These are phyloP conservation scores for Amiota mariae DNA, from an alignment of 2,888 invertebrate species.

Conservation along the genomic window DNA sequence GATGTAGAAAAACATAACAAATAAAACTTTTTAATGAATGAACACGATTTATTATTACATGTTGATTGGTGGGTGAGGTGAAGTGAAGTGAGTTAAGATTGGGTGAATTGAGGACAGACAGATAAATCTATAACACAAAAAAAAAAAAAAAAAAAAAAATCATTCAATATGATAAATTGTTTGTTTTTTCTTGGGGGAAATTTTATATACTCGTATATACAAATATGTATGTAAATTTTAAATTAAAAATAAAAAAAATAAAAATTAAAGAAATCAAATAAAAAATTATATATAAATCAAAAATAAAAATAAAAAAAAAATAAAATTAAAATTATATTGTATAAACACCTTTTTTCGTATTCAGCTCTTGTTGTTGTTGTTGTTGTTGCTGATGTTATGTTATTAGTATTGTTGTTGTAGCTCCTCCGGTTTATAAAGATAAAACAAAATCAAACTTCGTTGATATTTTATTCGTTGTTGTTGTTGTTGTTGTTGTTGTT, in stretches of 20 bases:
- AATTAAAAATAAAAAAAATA: slow-evolving; percentile 8
- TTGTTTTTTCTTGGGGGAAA: background rate
- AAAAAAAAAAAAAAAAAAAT: background rate
- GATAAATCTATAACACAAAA: no score
- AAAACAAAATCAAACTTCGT: background rate
- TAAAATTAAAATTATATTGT: slow-evolving; percentile 25
- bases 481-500: slow-evolving; percentile 30
- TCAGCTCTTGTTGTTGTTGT: slow-evolving; percentile 39
- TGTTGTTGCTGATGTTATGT: slow-evolving; percentile 33
- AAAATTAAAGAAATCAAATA: slow-evolving; percentile 24
- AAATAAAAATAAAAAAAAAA: slow-evolving; percentile 17
- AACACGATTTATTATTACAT: no score
- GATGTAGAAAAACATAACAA: background rate
- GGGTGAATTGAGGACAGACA: no score
- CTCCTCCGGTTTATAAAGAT: slow-evolving; percentile 28
- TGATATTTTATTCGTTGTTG: slow-evolving; percentile 38
- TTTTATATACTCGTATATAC: no score
- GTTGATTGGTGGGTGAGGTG: no score
- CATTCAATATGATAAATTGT: background rate
- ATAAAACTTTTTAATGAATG: background rate
- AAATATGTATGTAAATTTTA: no score
- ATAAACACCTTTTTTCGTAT: slow-evolving; percentile 47
- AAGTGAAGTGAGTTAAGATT: no score
- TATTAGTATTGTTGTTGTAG: slow-evolving; percentile 39
- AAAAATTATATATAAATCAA: slow-evolving; percentile 33